These are phyloP conservation scores for Zeugodacus cucurbitae DNA, from an alignment of 1,140 invertebrate species.

Conservation along the genomic window DNA sequence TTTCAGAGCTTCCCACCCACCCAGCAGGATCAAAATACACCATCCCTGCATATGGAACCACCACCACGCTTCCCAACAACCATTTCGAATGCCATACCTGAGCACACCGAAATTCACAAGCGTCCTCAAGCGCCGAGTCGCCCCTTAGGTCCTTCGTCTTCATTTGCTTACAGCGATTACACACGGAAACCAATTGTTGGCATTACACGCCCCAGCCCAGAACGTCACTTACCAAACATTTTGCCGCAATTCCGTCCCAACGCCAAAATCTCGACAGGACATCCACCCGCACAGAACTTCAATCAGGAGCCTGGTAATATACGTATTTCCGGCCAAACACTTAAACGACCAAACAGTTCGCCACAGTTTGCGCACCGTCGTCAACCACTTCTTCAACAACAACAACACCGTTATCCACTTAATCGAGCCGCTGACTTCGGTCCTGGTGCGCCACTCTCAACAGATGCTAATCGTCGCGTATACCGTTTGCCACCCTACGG, in stretches of 20 bases:
- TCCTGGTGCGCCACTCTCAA: constrained; percentile 39
- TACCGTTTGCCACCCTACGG: constrained; percentile 56
- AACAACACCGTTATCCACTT: constrained; percentile 54
- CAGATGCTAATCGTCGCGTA: constrained; percentile 57
- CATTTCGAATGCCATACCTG: constrained; percentile 48
- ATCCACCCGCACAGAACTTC: constrained; percentile 60
- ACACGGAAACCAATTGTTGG: constrained; percentile 62
- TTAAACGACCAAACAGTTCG: constrained; percentile 61
- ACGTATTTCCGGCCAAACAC: constrained; percentile 56
- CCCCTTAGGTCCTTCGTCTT: constrained; percentile 51
- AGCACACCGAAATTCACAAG: constrained; percentile 38
- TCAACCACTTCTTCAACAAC: constrained; percentile 49
- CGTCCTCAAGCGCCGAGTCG: constrained; percentile 39
- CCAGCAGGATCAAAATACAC: constrained; percentile 46
- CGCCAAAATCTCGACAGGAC: constrained; percentile 70
- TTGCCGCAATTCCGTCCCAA: constrained; percentile 78
- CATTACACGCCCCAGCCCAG: constrained; percentile 65
- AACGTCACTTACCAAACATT: constrained; percentile 73
- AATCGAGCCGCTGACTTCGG: constrained; percentile 54
- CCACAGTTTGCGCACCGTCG: constrained; percentile 54
- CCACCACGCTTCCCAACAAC: constrained; percentile 54
- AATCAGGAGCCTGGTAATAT: constrained; percentile 63
- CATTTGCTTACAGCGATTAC: constrained; percentile 61
- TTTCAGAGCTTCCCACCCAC: constrained; percentile 54
- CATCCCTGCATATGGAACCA: constrained; percentile 58